Evolutionary conservation across 1,140 invertebrate genomes (phyloP), one percentile per base, ranked within the genome.

Genomic region (Aradophagus sp.): DNA sequence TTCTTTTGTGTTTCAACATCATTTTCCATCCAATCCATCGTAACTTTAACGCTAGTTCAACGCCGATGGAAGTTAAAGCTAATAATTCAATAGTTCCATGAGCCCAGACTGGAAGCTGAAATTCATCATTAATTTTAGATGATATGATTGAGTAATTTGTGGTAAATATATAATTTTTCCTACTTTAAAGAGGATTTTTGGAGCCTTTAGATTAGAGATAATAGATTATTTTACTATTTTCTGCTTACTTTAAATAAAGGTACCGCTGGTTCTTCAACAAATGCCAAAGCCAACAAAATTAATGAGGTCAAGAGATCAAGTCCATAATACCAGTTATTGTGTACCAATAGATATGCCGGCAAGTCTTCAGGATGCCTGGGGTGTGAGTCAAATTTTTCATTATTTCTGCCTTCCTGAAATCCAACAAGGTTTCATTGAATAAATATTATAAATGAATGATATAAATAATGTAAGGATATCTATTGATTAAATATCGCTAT

Each of bases 321-420:
- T 0, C 91, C 89, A 81, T 97, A 94, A 84, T 96, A 96, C 91
- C 93, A 95, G 59, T 89, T 89, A 79, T 95, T 96, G 81, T 97
- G 95, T 0, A 95, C 94, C 29, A 95, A 85, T 12, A 96, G 87
- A 82, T 97, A 97, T 0, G 94, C 93, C 6, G 95, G 95, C 39
- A 97, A 84, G 77, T 94, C 93, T 76, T 92, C 91, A 14, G 91
- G 91, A 79, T 91, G 91, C 29, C 90, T 89, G 0, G 95, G 95
- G 85, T 97, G 95, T 3, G 93, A 94, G 77, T 93, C 92, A 80
- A 96, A 97, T 82, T 96, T 96, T 82, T 96, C 95, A 87, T 97
- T 97, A 77, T 97, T 96, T 83, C 90, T 89, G 7, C 95, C 95
- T 90, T 97, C 95, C 91, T 95, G 80, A 26, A 84, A 81, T 36